Evolutionary conservation across 2,113 vertebrate genomes (phyloP), one percentile per base, ranked within the genome.

Genomic region (Craseonycteris thonglongyai): DNA sequence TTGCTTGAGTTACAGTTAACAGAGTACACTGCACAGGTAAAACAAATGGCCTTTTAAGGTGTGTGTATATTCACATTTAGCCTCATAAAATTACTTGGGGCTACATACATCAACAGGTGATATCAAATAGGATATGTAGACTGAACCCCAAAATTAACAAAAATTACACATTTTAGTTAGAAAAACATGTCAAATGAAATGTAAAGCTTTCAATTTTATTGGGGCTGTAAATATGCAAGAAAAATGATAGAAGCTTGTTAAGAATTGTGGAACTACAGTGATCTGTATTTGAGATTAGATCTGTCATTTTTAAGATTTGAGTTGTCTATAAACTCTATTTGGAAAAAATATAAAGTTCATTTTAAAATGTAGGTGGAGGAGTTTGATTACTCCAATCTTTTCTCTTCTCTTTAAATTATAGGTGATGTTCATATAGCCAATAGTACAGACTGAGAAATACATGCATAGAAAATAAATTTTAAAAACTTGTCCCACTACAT

Each of bases 291-390:
- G 51, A 49, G 54, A 88, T 83, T 35, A 72, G 15, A 92, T n/a
- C 7, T 65, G 28, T 91, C 72, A 88, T 35, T 94, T 88, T 95
- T 85, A 94, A 47, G 47, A 74, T 79, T n/a, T 90, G 47, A 84
- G 47, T 35, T 90, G 18, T 82, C 40, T 76, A 82, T 95, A 94
- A 95, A 95, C 6, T 87, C 28, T 68, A 74, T 51, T 75, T 87
- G 85, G 45, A 90, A 92, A 91, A 92, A 88, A 51, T 35, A 68
- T 33, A 65, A 84, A 95, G 40, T 78, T n/a, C 72, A 58, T 54
- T 92, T 92, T 71, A 59, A 58, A 95, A 96, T 74, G 24, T 58
- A 78, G 24, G 35, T 86, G 19, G 21, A 91, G 10, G 7, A 61
- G 33, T 78, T 49, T 94, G 88, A 12, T 38, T 28, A 49, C 33